Conservation (phyloP, 2,113 vertebrate genomes). For the Myotis brandtii region DNA sequence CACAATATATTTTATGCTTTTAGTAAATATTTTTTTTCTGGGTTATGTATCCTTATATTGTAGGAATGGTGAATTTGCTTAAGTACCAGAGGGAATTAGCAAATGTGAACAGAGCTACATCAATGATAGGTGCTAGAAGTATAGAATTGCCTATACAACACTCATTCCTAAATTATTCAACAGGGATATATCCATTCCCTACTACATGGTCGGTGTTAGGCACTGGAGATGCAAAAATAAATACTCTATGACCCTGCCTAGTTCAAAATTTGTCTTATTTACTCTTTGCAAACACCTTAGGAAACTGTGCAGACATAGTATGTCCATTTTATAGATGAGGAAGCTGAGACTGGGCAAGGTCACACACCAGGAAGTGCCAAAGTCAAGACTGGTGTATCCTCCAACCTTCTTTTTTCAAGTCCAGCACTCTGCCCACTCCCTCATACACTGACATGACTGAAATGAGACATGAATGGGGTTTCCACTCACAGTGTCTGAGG, state of each 20-base stretch:
- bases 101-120: conserved; percentile 8
- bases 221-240: not conserved
- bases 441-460: not conserved
- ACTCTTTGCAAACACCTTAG: not conserved
- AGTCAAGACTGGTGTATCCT: not conserved
- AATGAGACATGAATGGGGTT: not conserved
- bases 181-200: not conserved
- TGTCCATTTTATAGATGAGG: not conserved
- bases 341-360: not conserved
- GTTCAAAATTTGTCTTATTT: conserved; percentile 29
- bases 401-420: not conserved
- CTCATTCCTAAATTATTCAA: conserved; percentile 44
- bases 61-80: conserved; percentile 61
- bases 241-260: not conserved
- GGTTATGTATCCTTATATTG: conserved; percentile 26
- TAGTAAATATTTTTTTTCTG: conserved; percentile 63
- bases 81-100: conserved; percentile 35
- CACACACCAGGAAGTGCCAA: not conserved
- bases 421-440: not conserved
- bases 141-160: not conserved
- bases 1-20: conserved; percentile 28
- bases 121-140: conserved; percentile 52
- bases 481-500: not conserved
- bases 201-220: not conserved
- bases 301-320: not conserved